phyloP scores from a whole-genome alignment of 2,113 vertebrate genomes.

The Erinaceus europaeus region DNA sequence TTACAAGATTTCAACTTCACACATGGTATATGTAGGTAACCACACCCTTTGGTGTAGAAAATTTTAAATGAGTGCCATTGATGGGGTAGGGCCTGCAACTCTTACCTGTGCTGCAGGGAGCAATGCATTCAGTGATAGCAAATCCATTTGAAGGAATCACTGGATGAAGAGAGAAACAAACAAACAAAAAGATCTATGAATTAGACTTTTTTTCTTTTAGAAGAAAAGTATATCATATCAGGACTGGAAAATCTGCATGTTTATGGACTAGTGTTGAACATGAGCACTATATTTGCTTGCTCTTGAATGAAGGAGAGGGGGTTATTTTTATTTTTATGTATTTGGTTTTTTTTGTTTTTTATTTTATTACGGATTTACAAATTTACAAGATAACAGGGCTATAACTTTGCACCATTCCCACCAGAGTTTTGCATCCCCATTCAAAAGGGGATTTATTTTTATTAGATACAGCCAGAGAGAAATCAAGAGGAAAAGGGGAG shows the following conservation, averaged over 20 bases:
- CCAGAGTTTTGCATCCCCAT: too few species aligned
- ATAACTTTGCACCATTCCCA: too few species aligned
- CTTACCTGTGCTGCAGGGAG: constrained; percentile 64
- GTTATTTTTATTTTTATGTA: too few species aligned
- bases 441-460: too few species aligned
- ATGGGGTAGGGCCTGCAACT: background rate
- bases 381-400: too few species aligned
- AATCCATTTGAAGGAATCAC: constrained; percentile 55
- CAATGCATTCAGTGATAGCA: constrained; percentile 35
- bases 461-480: too few species aligned
- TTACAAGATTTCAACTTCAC: too few species aligned
- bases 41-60: too few species aligned
- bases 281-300: background rate
- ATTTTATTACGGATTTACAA: too few species aligned
- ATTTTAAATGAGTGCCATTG: background rate
- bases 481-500: too few species aligned
- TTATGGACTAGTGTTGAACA: background rate
- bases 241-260: background rate
- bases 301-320: background rate
- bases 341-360: too few species aligned
- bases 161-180: background rate
- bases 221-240: background rate
- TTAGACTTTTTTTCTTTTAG: background rate
- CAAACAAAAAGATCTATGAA: background rate
- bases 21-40: too few species aligned